phyloP scores from a whole-genome alignment of 2,888 invertebrate species.

The Muschampia staudingeri region DNA sequence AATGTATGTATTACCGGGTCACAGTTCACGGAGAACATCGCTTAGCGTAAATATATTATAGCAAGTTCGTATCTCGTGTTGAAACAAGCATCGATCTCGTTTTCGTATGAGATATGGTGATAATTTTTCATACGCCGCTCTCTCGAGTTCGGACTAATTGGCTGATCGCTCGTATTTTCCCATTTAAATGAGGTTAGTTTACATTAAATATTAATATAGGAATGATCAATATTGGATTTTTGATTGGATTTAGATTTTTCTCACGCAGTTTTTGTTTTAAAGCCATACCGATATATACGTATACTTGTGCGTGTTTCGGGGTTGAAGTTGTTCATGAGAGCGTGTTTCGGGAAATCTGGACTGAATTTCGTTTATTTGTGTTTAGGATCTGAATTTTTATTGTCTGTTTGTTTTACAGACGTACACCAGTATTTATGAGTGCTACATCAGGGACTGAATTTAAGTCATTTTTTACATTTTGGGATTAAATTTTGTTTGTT shows the following conservation, averaged over 20 bases:
- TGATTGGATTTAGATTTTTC: slow-evolving; percentile 42
- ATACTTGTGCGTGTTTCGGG: too few relatives aligned
- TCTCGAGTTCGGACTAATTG: slow-evolving; percentile 76
- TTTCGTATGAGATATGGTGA: slow-evolving; percentile 77
- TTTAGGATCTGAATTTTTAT: too few relatives aligned
- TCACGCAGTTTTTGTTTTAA: slow-evolving; percentile 21
- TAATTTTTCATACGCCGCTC: slow-evolving; percentile 76
- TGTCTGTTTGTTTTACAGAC: too few relatives aligned
- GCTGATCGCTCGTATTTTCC: slow-evolving; percentile 58
- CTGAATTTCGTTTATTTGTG: too few relatives aligned
- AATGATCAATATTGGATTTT: slow-evolving; percentile 34
- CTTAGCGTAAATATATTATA: slow-evolving; percentile 66
- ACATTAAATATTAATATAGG: slow-evolving; percentile 26
- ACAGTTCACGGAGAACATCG: slow-evolving; percentile 74
- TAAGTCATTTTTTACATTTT: too few relatives aligned
- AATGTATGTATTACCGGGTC: slow-evolving; percentile 72
- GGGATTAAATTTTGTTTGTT: too few relatives aligned
- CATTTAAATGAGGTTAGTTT: slow-evolving; percentile 52
- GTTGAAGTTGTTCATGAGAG: too few relatives aligned
- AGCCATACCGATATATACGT: too few relatives aligned
- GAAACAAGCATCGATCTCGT: slow-evolving; percentile 77
- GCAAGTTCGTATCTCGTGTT: slow-evolving; percentile 64
- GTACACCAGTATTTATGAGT: too few relatives aligned
- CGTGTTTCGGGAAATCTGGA: too few relatives aligned
- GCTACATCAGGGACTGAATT: too few relatives aligned